Percentiles rank a stretch among this genome's conserved stretches.
Conservation (phyloP, 2,888 invertebrate species). For the Andrena bicolor region DNA sequence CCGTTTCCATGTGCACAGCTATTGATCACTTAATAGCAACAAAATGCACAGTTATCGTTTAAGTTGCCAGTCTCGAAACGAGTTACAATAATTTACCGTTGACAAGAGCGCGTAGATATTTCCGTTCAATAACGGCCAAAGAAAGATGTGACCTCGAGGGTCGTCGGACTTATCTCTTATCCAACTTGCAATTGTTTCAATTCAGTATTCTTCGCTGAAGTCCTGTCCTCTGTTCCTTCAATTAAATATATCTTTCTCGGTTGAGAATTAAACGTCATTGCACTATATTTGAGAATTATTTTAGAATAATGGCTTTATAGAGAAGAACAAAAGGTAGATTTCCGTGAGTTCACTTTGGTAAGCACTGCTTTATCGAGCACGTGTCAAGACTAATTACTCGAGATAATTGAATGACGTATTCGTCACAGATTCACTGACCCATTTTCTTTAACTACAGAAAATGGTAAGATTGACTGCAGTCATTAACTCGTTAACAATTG, state of each 20-base stretch:
- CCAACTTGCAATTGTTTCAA: neutral
- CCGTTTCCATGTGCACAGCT: neutral
- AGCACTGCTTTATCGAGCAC: slow-evolving; percentile 28
- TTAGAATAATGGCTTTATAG: neutral
- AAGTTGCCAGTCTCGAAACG: slow-evolving; percentile 2
- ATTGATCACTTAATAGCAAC: neutral
- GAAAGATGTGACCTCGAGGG: slow-evolving; percentile 1
- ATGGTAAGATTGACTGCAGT: neutral
- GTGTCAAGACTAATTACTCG: slow-evolving; percentile 39
- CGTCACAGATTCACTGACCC: slow-evolving; percentile 52
- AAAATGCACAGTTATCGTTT: neutral
- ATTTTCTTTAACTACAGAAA: slow-evolving; percentile 23
- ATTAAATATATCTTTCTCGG: neutral
- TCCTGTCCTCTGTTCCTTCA: neutral
- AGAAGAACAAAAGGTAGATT: neutral
- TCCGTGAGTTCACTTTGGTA: neutral
- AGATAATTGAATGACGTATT: slow-evolving; percentile 41
- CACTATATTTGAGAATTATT: neutral
- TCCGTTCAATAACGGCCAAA: neutral
- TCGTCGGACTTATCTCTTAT: slow-evolving; percentile 18
- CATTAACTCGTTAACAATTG: slow-evolving; percentile 6
- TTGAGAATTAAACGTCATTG: neutral
- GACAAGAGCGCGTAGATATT: slow-evolving; percentile 16
- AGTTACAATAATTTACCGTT: neutral
- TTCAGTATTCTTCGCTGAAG: neutral